Evolutionary conservation across 2,113 vertebrate genomes (phyloP).

Genomic region (Bothrops jararaca): DNA sequence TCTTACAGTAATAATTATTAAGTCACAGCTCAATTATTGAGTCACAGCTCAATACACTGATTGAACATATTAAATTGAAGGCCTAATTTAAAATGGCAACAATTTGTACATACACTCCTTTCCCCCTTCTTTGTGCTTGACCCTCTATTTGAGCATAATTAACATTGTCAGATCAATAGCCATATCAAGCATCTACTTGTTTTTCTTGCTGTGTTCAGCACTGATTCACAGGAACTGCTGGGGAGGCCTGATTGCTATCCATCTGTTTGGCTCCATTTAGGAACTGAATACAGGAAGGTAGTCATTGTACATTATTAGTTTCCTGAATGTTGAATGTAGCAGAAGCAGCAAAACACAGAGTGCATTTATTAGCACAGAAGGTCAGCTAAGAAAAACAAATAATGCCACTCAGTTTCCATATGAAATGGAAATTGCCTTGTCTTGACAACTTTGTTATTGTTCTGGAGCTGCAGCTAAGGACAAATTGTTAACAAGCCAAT

Average conservation of each 20-base stretch:
- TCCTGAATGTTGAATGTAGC: conserved; percentile 81
- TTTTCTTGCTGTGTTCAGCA: conserved; percentile 70
- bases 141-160: conserved; percentile 70
- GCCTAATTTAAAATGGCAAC: neutral
- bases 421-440: conserved; percentile 47
- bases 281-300: conserved; percentile 81
- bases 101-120: neutral
- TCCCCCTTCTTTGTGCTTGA: conserved; percentile 49
- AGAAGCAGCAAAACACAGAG: conserved; percentile 73
- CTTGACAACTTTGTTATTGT: conserved; percentile 58
- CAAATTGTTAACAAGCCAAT: neutral
- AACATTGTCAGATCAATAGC: conserved; percentile 67
- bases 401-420: conserved; percentile 32
- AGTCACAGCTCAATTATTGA: neutral
- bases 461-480: conserved; percentile 43
- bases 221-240: conserved; percentile 66
- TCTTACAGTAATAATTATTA: neutral
- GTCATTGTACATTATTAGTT: conserved; percentile 82
- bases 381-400: conserved; percentile 74
- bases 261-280: conserved; percentile 79
- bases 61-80: neutral
- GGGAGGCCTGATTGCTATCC: conserved; percentile 48
- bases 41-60: neutral
- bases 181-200: conserved; percentile 56
- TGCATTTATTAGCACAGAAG: conserved; percentile 75